Conservation (phyloP, 2,888 invertebrate species). For the Creontiades dilutus region DNA sequence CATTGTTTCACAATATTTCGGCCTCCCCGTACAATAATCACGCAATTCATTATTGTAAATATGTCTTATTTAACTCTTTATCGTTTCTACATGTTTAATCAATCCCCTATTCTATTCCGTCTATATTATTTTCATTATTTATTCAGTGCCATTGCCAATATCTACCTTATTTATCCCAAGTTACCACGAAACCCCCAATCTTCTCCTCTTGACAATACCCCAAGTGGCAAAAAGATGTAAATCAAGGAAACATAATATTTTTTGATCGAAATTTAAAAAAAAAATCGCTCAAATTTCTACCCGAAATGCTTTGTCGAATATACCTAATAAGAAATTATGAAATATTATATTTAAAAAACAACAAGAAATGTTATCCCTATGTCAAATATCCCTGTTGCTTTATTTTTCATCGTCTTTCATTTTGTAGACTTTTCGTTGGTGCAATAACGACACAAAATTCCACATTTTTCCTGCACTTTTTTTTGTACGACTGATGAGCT, state of each 20-base stretch:
- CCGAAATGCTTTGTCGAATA: background rate
- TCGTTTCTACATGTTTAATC: too few species aligned
- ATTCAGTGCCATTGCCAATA: too few species aligned
- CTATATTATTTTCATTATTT: too few species aligned
- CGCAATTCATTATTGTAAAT: too few species aligned
- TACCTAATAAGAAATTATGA: background rate
- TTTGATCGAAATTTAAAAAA: background rate
- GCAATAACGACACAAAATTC: constrained; percentile 55
- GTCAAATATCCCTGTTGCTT: background rate
- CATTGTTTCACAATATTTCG: too few species aligned
- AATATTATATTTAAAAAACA: background rate
- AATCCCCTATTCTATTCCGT: too few species aligned
- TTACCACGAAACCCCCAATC: too few species aligned
- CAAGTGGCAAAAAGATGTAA: constrained; percentile 33
- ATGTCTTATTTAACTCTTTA: too few species aligned
- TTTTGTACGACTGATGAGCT: background rate
- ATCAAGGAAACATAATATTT: background rate
- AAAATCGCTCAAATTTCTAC: background rate
- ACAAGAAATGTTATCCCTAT: background rate
- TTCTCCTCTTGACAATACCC: constrained; percentile 23
- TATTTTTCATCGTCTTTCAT: constrained; percentile 47
- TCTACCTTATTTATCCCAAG: too few species aligned
- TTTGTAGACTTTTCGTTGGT: constrained; percentile 33
- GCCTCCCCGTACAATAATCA: too few species aligned
- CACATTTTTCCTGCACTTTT: constrained; percentile 32